phyloP scores from a whole-genome alignment of 64 coral and sea anemone genomes.

The Anthopleura sola region DNA sequence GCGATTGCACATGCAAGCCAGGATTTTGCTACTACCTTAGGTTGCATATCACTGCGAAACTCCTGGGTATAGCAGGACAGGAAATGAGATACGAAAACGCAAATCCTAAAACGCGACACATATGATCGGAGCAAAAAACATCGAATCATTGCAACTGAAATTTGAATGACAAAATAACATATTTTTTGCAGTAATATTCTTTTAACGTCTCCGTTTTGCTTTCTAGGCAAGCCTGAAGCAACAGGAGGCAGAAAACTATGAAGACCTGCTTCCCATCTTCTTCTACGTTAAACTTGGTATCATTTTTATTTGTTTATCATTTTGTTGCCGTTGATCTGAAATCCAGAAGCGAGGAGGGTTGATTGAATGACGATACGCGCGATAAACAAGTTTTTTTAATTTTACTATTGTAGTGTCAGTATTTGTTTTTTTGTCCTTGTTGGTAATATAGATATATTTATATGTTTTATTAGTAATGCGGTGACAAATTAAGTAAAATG shows the following conservation, averaged over 20 bases:
- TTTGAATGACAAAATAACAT: too few species aligned
- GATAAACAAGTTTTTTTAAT: background rate
- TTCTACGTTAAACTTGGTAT: background rate
- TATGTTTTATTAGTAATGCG: background rate
- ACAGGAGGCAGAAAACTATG: background rate
- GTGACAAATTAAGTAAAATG: background rate
- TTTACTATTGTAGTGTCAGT: background rate
- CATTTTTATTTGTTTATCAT: conserved; percentile 10
- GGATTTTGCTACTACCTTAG: too few species aligned
- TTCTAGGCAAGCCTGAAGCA: background rate
- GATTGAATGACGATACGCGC: background rate
- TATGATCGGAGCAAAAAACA: too few species aligned
- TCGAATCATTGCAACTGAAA: too few species aligned
- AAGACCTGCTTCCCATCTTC: background rate
- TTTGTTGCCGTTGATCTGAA: background rate
- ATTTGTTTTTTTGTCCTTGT: background rate
- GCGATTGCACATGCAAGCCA: too few species aligned
- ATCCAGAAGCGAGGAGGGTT: background rate
- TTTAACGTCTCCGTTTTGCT: background rate
- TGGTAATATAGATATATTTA: background rate
- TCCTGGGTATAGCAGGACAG: too few species aligned
- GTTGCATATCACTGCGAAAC: too few species aligned
- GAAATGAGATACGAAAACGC: too few species aligned
- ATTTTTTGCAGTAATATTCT: too few species aligned
- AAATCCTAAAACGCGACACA: too few species aligned